A percentile compares a stretch with the other conserved stretches of the same genome.
phyloP scores from a whole-genome alignment of 2,797 vertebrate genomes.

The Pitangus sulphuratus region DNA sequence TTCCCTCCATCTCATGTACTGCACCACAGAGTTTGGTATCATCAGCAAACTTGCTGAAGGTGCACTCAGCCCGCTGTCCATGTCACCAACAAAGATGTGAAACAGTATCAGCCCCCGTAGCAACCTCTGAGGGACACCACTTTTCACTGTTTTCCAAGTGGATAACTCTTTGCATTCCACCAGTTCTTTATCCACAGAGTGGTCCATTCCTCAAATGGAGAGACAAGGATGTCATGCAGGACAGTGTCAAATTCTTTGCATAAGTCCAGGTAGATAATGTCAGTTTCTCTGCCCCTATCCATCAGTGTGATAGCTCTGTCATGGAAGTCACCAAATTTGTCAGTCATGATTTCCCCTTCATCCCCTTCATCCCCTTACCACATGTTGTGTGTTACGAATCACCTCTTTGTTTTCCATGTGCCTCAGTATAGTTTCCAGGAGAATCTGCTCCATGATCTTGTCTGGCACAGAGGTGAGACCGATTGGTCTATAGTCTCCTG shows the following conservation, averaged over 20 bases:
- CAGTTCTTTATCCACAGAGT: background rate
- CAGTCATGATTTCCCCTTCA: background rate
- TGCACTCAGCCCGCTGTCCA: background rate
- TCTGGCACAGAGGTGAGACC: background rate
- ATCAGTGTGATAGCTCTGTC: background rate
- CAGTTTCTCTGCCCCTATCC: background rate
- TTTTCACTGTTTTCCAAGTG: background rate
- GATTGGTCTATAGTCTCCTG: background rate
- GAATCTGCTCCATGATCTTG: background rate
- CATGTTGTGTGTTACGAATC: background rate
- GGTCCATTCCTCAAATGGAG: background rate
- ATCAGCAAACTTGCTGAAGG: background rate
- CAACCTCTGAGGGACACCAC: background rate
- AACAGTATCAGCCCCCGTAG: background rate
- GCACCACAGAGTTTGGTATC: background rate
- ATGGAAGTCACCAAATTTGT: background rate
- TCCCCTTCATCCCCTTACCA: background rate
- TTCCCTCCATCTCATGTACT: background rate
- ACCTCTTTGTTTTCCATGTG: background rate
- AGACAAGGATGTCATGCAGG: background rate
- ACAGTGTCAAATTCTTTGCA: background rate
- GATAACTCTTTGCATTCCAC: background rate
- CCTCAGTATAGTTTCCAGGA: background rate
- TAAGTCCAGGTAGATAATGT: background rate
- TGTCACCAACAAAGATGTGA: background rate